Conservation (phyloP, 2,888 invertebrate genomes). For the Bedellia somnulentella region DNA sequence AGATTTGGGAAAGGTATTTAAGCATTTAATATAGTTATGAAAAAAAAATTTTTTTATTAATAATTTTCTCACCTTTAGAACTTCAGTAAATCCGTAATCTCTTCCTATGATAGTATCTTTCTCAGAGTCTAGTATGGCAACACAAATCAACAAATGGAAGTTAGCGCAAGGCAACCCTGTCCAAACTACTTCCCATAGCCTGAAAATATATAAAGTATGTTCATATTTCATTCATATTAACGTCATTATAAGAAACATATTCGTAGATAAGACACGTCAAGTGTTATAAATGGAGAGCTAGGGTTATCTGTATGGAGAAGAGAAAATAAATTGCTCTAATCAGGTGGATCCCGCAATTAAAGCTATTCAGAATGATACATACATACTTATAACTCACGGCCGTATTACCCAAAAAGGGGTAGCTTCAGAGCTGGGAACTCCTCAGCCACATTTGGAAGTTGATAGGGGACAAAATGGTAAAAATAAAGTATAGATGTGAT, state of each 20-base stretch:
- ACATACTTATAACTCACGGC: too few species aligned
- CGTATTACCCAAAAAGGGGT: too few species aligned
- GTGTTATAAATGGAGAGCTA: background rate
- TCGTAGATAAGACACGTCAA: background rate
- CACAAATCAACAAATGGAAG: slow-evolving; percentile 91
- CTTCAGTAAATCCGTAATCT: slow-evolving; percentile 94
- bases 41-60: too few species aligned
- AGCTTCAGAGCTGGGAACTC: too few species aligned
- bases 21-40: too few species aligned
- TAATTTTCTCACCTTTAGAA: slow-evolving; percentile 73
- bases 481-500: too few species aligned
- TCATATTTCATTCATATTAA: background rate
- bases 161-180: slow-evolving; percentile 92
- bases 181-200: slow-evolving; percentile 96
- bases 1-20: too few species aligned
- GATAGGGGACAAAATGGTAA: too few species aligned
- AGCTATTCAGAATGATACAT: too few species aligned
- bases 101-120: slow-evolving; percentile 86
- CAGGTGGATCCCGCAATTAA: too few species aligned
- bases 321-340: slow-evolving; percentile 1
- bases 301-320: background rate
- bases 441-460: too few species aligned
- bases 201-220: slow-evolving; percentile 15
- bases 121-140: slow-evolving; percentile 91
- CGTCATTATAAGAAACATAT: background rate